Percentiles rank a stretch among this genome's conserved stretches.
These are phyloP conservation scores for Eustalomyia histrio DNA, from an alignment of 2,888 invertebrate genomes.

Conservation along the genomic window DNA sequence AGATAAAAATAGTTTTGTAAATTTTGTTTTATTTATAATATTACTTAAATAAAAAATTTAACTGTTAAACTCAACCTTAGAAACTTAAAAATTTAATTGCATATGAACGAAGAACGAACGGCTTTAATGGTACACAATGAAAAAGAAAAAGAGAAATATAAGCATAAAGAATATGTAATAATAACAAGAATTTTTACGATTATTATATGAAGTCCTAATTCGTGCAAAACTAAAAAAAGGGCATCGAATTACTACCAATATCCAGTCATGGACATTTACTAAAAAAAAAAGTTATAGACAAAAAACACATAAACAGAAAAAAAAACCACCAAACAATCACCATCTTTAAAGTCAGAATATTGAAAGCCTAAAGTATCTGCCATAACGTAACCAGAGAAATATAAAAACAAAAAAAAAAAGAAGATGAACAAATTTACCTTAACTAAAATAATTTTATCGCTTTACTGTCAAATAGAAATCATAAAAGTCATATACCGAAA, in stretches of 20 bases:
- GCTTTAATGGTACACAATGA: constrained; percentile 15
- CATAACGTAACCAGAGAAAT: constrained; percentile 28
- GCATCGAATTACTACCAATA: constrained; percentile 57
- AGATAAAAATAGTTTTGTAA: constrained; percentile 17
- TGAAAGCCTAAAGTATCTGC: neutral
- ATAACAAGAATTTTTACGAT: constrained; percentile 57
- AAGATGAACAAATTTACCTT: constrained; percentile 57
- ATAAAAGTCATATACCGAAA: constrained; percentile 67
- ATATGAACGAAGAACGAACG: constrained; percentile 36
- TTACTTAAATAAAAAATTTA: neutral
- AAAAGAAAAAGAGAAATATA: neutral
- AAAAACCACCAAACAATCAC: constrained; percentile 32
- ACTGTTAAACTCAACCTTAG: neutral
- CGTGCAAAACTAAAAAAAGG: constrained; percentile 58
- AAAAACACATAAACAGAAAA: constrained; percentile 6
- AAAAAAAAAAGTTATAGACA: constrained; percentile 25
- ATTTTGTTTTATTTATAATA: neutral
- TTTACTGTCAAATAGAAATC: constrained; percentile 68
- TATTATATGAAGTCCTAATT: constrained; percentile 57
- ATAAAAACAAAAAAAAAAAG: constrained; percentile 4
- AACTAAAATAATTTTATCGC: constrained; percentile 64
- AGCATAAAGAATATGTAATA: constrained; percentile 45
- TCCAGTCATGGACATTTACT: constrained; percentile 56
- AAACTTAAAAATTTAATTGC: constrained; percentile 45
- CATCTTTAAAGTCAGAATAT: constrained; percentile 23